Percentiles rank a stretch among this genome's conserved stretches.
Conservation (phyloP, 2,888 invertebrate genomes). For the Agrochola lota region DNA sequence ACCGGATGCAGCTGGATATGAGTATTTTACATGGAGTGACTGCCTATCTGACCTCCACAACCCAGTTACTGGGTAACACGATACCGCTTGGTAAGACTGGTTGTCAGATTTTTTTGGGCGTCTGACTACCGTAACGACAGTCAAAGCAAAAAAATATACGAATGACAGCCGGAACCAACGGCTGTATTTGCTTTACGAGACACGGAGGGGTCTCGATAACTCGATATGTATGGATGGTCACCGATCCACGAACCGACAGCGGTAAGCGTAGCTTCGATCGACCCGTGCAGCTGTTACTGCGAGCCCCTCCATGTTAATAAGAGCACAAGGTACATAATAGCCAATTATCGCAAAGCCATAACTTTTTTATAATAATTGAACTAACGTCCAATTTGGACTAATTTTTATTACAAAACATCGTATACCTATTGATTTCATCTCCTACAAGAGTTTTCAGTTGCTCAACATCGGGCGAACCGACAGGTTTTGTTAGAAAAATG, state of each 20-base stretch:
- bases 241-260: neutral
- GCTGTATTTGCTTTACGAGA: too few species aligned
- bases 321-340: neutral
- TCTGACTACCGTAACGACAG: too few species aligned
- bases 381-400: conserved; percentile 32
- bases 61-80: too few species aligned
- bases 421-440: neutral
- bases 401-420: neutral
- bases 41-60: too few species aligned
- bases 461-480: neutral
- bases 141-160: too few species aligned
- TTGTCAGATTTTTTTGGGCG: too few species aligned
- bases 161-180: too few species aligned
- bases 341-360: conserved; percentile 21
- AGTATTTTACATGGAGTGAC: too few species aligned
- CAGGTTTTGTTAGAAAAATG: conserved; percentile 37
- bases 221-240: too few species aligned
- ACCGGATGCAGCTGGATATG: too few species aligned
- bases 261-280: neutral
- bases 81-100: too few species aligned
- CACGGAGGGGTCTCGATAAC: too few species aligned
- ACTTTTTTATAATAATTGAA: neutral
- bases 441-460: conserved; percentile 23
- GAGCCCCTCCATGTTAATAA: neutral
- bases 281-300: neutral